Percentiles rank a stretch among this genome's conserved stretches.
These are phyloP conservation scores for Poecilia picta DNA, from an alignment of 2,797 vertebrate species.

Conservation along the genomic window DNA sequence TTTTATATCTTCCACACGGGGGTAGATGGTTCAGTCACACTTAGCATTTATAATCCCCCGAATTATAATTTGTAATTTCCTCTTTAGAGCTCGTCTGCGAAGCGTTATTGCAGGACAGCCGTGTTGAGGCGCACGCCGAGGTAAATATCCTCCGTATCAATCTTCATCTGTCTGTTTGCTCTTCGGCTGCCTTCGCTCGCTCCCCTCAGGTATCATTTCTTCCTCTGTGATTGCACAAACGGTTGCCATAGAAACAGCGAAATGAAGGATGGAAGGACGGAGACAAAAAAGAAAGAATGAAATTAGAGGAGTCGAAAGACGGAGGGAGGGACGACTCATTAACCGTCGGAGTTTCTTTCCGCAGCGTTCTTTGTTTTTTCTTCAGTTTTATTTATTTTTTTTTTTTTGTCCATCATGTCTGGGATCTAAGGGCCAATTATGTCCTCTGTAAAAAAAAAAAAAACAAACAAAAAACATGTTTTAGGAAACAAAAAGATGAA, in stretches of 20 bases:
- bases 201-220: conserved; percentile 70
- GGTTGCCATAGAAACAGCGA: conserved; percentile 82
- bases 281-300: conserved; percentile 14
- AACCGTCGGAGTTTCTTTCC: conserved; percentile 22
- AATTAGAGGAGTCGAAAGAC: conserved; percentile 3
- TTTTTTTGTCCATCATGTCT: conserved; percentile 52
- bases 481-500: conserved; percentile 30
- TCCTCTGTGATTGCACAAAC: conserved; percentile 58
- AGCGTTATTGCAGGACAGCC: not conserved
- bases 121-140: not conserved
- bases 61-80: not conserved
- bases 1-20: not conserved
- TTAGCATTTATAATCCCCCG: too few relatives aligned
- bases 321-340: not conserved
- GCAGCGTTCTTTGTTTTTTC: conserved; percentile 33
- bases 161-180: conserved; percentile 45
- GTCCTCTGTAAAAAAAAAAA: conserved; percentile 31
- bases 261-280: conserved; percentile 28
- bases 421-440: conserved; percentile 62
- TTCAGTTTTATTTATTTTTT: conserved; percentile 37
- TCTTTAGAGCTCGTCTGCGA: not conserved
- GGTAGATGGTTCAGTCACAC: not conserved
- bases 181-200: conserved; percentile 37
- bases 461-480: conserved; percentile 22
- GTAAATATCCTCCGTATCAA: conserved; percentile 7